Percentiles rank a stretch among this genome's conserved stretches.
These are phyloP conservation scores for Cordilura impudica DNA, from an alignment of 2,888 invertebrate species.

Conservation along the genomic window DNA sequence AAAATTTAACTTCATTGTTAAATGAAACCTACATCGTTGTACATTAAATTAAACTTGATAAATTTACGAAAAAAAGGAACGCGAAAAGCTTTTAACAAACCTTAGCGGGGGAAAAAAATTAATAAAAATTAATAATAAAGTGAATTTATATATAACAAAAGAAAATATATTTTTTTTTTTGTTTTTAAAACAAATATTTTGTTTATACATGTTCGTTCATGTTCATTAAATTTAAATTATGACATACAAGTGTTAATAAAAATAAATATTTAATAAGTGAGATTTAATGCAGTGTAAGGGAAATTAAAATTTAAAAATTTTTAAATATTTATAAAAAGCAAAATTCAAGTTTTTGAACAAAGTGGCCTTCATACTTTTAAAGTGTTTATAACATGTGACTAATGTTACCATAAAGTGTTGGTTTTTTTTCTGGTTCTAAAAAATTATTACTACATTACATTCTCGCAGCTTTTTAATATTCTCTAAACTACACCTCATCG, in stretches of 20 bases:
- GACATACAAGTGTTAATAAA: not conserved
- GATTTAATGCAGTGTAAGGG: not conserved
- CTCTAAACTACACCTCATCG: not conserved
- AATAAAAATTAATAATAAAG: not conserved
- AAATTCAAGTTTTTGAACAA: not conserved
- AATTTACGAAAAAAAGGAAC: not conserved
- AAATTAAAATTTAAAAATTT: not conserved
- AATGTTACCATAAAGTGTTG: not conserved
- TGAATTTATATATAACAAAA: constrained; percentile 18
- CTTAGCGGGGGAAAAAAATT: constrained; percentile 10
- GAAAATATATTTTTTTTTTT: not conserved
- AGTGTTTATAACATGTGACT: not conserved
- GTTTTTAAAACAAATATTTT: not conserved
- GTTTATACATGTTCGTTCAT: not conserved
- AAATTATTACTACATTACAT: not conserved
- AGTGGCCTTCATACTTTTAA: not conserved
- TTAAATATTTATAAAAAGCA: not conserved
- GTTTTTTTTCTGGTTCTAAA: not conserved
- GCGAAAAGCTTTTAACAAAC: not conserved
- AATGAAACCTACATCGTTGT: constrained; percentile 67
- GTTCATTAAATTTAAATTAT: not conserved
- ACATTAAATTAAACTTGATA: constrained; percentile 32
- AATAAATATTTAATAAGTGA: constrained; percentile 6
- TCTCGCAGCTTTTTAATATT: not conserved
- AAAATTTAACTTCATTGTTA: constrained; percentile 71